These are phyloP conservation scores for human DNA, from an alignment of 2,113 vertebrate genomes.

Conservation along the genomic window DNA sequence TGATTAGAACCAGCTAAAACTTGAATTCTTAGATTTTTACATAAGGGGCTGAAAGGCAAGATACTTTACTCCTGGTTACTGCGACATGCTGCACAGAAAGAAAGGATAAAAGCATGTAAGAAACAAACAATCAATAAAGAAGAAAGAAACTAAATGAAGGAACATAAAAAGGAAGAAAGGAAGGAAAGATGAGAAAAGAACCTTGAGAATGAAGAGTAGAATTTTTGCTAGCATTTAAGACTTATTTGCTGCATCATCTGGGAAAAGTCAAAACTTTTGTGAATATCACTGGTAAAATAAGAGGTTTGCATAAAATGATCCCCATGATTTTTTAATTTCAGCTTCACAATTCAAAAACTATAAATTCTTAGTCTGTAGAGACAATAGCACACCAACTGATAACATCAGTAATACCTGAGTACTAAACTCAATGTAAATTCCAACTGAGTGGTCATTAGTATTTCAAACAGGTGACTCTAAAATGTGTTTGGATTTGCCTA, in stretches of 20 bases:
- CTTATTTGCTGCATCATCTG: neutral
- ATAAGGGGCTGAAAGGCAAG: neutral
- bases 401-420: neutral
- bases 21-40: neutral
- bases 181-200: neutral
- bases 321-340: neutral
- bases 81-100: neutral
- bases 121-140: neutral
- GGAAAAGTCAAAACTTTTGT: neutral
- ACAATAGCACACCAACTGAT: too few relatives aligned
- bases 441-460: neutral
- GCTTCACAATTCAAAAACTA: neutral
- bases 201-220: neutral
- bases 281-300: neutral
- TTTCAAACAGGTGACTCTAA: neutral
- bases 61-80: neutral
- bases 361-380: neutral
- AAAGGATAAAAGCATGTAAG: neutral
- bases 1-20: neutral
- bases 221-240: neutral
- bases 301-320: neutral
- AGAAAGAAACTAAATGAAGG: neutral
- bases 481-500: neutral
- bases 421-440: neutral
- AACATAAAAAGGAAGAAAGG: fast-evolving